Evolutionary conservation across 2,888 invertebrate species (phyloP), one percentile per base, ranked within the genome.

Genomic region (Chymomyza amoena): DNA sequence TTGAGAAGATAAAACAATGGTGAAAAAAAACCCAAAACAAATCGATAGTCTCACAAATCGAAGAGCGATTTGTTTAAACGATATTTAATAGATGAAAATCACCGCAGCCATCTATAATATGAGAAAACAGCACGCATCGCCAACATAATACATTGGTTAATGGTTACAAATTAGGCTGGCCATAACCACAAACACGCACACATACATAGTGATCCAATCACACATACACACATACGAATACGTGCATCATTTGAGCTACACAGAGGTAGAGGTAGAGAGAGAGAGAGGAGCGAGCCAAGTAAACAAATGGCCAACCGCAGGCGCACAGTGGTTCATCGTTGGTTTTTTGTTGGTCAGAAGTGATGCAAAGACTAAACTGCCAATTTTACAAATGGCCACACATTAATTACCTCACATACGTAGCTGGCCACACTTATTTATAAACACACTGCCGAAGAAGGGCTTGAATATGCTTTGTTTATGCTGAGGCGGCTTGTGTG

Each of bases 361-460:
- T 75, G 77, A 75, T 57, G 80, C 69, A 71, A 78, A 79, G 75
- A 73, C 78, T 86, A 80, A 89, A 85, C 89, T 89, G 90, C 87
- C 89, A 90, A 89, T 90, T 88, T 90, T 84, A 90, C 88, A 89
- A 90, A 90, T 90, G 87, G 86, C 78, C 84, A 76, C 75, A 84
- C 89, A 90, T 90, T 90, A 90, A 90, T 90, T 89, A 90, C 80
- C 73, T 68, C 73, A 63, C 64, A 74, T 65, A 68, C 63, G 75
- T 73, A 69, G 69, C 66, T 70, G 64, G 71, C 66, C 73, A 70
- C 65, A 69, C 66, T 70, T 6, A 56, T 25, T n/a, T n/a, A 56
- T 25, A 25, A 32, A 64, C 50, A 32, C 32, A 32, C 32, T 13
- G 10, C 13, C 13, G 39, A 10, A 45, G 39, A 45, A 45, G 52